Conservation (phyloP, 2,113 vertebrate genomes). For the Peromyscus maniculatus region DNA sequence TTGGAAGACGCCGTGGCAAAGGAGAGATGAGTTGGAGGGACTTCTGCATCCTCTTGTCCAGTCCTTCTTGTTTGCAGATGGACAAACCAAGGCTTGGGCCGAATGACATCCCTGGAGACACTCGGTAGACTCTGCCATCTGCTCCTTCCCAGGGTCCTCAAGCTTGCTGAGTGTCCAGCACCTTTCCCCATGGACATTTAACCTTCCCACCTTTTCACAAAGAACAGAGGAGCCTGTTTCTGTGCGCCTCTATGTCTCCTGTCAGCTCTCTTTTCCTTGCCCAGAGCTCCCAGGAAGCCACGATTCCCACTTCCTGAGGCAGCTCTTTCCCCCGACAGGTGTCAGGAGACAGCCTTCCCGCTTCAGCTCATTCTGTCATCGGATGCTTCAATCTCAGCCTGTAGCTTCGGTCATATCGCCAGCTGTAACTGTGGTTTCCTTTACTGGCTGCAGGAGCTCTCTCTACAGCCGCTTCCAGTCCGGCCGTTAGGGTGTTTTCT, state of each 20-base stretch:
- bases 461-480: neutral
- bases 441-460: neutral
- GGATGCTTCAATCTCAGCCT: too few species aligned
- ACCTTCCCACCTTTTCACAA: neutral
- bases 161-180: neutral
- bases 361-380: neutral
- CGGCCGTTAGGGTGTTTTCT: neutral
- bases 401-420: neutral
- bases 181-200: neutral
- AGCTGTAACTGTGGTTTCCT: neutral
- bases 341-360: neutral
- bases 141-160: neutral
- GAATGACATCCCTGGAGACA: neutral
- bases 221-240: neutral
- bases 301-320: fast-evolving
- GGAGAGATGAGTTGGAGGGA: neutral
- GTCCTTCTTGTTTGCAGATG: neutral
- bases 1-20: neutral
- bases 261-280: neutral
- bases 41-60: neutral
- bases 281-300: neutral
- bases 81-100: neutral
- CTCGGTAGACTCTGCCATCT: neutral
- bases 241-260: neutral
- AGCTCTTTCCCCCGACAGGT: fast-evolving